Base-by-base conservation (phyloP, 1,140 invertebrate species). In the Temnothorax nylanderi region DNA sequence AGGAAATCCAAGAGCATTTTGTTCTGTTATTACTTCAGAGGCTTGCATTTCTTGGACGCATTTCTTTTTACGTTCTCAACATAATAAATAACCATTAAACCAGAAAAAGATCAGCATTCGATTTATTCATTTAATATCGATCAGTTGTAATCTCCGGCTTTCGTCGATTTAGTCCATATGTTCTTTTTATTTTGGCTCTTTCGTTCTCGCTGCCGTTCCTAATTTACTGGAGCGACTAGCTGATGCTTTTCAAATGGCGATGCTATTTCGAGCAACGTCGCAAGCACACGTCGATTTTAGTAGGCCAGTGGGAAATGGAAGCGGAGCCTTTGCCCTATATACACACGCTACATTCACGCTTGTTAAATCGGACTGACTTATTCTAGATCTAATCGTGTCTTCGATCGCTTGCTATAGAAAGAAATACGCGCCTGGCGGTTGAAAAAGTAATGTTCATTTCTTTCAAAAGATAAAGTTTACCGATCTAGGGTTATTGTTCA, bases 261-360 rank as follows among this genome's bases (percentile, higher is more conserved):
- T 87, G 85, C 86, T 89, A 89, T 89, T 89, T 89, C 13, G 87
- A 78, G 87, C 74, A 13, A 67, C 34, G 26, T 47, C 10, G 58
- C 44, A 11, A 34, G n/a, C 51, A 37, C 18, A 75, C 26, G 44
- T 72, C 51, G 26, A 67, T 77, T 87, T 90, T 88, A 90, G 80
- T 90, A 76, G 87, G 85, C 56, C 89, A 90, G 75, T 87, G 75
- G 87, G 81, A 87, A 89, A 87, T 85, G 89, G 85, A 88, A 90
- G 47, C 58, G 49, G 65, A 88, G 85, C 75, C 47, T 90, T 90
- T 88, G 78, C 65, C 62, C 84, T 89, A 58, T 80, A 80, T 62
- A 62, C 58, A 32, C 26, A 62, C 32, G 21, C 7, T 51, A 67
- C 41, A 85, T 76, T 87, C 65, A 76, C 3, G 37, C 32, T 64